Base-by-base conservation (phyloP, 2,797 vertebrate genomes). In the Oophaga sylvatica region DNA sequence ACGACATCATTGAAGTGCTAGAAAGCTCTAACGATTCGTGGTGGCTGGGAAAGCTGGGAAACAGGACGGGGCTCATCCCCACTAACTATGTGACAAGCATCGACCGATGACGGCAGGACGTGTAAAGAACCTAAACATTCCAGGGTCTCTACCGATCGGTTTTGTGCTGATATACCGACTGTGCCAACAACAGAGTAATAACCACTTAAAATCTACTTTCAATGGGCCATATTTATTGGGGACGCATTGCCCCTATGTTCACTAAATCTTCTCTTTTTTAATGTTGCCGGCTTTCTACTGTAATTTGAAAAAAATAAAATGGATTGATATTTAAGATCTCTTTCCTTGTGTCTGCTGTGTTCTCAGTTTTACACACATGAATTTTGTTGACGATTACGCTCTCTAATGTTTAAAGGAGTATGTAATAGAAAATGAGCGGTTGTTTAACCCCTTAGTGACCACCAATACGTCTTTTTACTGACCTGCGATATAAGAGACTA, bases 1-100 rank as follows among this genome's bases (percentile, higher is more conserved):
- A 96, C 0, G 98, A 99, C 65, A 78, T 98, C 90, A 92, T 99
- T 5, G 98, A 99, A 48, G 96, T 99, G 65, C 75, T 99, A 90
- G 97, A 99, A 89, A 94, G 85, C 90, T 95, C 97, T 0, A 95
- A 99, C 87, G 80, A 92, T 0, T 95, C 95, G 0, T 99, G 98
- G 98, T 99, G 97, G 97, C 96, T 88, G 19, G 98, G 98, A 53
- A 93, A 93, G 17, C 95, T 98, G 89, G 94, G 93, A 41, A 96
- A 96, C 45, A 94, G 91, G 2, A 91, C 92, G 1, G 98, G 98
- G 79, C 95, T 99, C 89, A 99, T 99, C 91, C 98, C 98, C 5
- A 92, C 97, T 80, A 99, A 99, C 93, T 99, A 99, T 0, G 97
- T 97, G 4, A 90, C 88, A 5, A 77, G 10, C 0, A 87, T 97